These are phyloP conservation scores for Podarcis siculus DNA, from an alignment of 2,797 vertebrate species.

Conservation along the genomic window DNA sequence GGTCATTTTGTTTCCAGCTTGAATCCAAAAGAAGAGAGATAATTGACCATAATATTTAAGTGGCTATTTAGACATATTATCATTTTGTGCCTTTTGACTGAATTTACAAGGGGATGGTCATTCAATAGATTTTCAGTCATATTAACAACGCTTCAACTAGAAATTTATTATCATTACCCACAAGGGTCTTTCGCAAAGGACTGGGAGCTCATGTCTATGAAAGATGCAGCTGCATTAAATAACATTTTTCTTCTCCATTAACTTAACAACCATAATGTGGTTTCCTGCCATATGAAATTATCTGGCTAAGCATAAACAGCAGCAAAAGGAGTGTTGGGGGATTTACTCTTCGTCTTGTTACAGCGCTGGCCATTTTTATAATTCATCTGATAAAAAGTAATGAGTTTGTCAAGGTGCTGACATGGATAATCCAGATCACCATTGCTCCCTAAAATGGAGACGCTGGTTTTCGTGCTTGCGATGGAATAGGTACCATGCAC, in stretches of 20 bases:
- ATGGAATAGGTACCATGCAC: neutral
- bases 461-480: slow-evolving; percentile 62
- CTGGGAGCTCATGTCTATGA: slow-evolving; percentile 36
- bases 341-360: slow-evolving; percentile 29
- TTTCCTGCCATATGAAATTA: slow-evolving; percentile 23
- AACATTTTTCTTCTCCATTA: slow-evolving; percentile 15
- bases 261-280: slow-evolving; percentile 20
- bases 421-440: slow-evolving; percentile 54
- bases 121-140: slow-evolving; percentile 6
- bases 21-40: neutral
- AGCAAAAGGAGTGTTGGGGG: slow-evolving; percentile 16
- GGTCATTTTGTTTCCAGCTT: neutral
- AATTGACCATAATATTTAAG: neutral
- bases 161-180: slow-evolving; percentile 27
- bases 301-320: slow-evolving; percentile 22
- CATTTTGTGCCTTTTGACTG: neutral
- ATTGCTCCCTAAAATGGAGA: slow-evolving; percentile 50
- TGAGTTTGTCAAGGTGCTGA: slow-evolving; percentile 61
- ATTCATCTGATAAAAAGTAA: slow-evolving; percentile 61
- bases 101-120: neutral
- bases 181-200: slow-evolving; percentile 23
- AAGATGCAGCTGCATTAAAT: slow-evolving; percentile 30
- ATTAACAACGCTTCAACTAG: neutral
- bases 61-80: neutral
- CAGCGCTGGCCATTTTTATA: slow-evolving; percentile 50